Evolutionary conservation across 2,888 invertebrate species (phyloP).

Genomic region (Eilema griseolum): DNA sequence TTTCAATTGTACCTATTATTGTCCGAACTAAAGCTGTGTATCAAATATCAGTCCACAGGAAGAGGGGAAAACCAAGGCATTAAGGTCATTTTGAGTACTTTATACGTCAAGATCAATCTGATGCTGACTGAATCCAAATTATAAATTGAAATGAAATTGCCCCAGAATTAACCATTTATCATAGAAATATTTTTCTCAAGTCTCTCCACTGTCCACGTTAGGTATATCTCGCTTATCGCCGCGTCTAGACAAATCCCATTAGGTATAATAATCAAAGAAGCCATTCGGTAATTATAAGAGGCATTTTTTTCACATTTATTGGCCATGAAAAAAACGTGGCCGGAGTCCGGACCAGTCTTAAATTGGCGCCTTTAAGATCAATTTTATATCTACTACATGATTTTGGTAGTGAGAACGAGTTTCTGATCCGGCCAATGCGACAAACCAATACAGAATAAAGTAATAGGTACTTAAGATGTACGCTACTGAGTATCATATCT

Average conservation of each 20-base stretch:
- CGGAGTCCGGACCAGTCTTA: not conserved
- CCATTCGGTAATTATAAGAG: not conserved
- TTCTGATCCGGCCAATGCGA: not conserved
- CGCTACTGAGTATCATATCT: conserved; percentile 1
- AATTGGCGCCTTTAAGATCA: conserved; percentile 4
- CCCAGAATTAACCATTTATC: not conserved
- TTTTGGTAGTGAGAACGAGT: not conserved
- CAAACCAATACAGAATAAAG: not conserved
- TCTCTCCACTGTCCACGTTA: not conserved
- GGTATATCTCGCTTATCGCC: not conserved
- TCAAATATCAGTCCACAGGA: too few species aligned
- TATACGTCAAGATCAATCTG: too few species aligned
- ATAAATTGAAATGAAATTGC: not conserved
- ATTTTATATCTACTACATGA: not conserved
- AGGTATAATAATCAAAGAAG: conserved; percentile 3
- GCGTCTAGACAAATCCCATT: not conserved
- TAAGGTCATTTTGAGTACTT: too few species aligned
- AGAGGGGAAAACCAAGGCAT: too few species aligned
- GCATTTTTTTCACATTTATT: conserved; percentile 2
- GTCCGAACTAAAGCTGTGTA: too few species aligned
- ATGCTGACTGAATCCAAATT: too few species aligned
- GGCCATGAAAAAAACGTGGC: not conserved
- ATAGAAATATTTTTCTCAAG: not conserved
- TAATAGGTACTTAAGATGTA: not conserved
- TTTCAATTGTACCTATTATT: too few species aligned